A percentile compares a stretch with the other conserved stretches of the same genome.
These are phyloP conservation scores for Mormyrops attenuatus DNA, from an alignment of 2,797 vertebrate genomes.

Conservation along the genomic window DNA sequence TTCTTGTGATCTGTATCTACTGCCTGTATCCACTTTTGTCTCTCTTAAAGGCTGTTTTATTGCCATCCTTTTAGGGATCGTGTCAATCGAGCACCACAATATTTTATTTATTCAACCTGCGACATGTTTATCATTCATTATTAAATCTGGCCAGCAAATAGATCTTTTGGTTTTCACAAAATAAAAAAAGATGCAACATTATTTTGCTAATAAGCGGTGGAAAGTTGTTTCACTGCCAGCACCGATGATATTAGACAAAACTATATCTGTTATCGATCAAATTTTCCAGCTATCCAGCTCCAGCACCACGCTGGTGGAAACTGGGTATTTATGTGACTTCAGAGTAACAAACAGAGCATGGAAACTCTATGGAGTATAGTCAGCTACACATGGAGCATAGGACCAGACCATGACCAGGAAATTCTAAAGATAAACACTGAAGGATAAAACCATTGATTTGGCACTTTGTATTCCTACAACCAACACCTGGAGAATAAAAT, in stretches of 20 bases:
- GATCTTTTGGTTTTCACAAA: neutral
- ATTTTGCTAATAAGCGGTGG: neutral
- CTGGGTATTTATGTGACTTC: neutral
- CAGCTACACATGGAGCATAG: neutral
- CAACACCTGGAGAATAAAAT: conserved; percentile 10
- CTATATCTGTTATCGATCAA: neutral
- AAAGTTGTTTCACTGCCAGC: neutral
- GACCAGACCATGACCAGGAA: neutral
- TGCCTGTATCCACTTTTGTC: neutral
- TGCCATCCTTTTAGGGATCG: neutral
- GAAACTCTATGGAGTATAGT: neutral
- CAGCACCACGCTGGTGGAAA: neutral
- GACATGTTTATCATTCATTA: neutral
- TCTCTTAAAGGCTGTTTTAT: neutral
- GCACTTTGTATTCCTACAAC: conserved; percentile 5
- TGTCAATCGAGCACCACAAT: neutral
- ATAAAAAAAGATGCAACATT: neutral
- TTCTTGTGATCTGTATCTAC: neutral
- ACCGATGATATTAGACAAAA: neutral
- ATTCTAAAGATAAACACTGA: neutral
- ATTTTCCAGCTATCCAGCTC: neutral
- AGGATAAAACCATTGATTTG: neutral
- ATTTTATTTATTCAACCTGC: neutral
- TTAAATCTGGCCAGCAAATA: neutral
- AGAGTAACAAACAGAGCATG: neutral